phyloP scores from a whole-genome alignment of 2,888 invertebrate species.

The Hirtodrosophila histrioides region DNA sequence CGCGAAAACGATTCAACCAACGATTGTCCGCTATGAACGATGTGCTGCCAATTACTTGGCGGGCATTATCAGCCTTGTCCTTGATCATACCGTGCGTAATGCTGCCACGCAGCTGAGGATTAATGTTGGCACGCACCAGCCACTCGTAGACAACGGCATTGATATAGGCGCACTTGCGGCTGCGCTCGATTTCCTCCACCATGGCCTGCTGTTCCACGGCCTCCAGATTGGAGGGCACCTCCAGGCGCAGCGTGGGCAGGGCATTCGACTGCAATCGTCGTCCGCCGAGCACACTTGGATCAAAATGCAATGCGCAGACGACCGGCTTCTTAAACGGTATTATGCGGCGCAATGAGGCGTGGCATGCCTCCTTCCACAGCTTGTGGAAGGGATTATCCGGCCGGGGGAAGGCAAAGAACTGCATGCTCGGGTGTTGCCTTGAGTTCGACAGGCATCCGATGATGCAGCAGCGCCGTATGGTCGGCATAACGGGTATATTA shows the following conservation, averaged over 20 bases:
- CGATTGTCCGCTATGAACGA: slow-evolving; percentile 81
- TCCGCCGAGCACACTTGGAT: slow-evolving; percentile 80
- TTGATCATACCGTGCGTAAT: slow-evolving; percentile 83
- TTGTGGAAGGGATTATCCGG: slow-evolving; percentile 81
- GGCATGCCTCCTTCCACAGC: slow-evolving; percentile 83
- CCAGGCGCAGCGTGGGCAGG: slow-evolving; percentile 76
- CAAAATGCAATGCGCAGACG: slow-evolving; percentile 82
- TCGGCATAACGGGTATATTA: slow-evolving; percentile 74
- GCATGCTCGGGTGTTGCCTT: slow-evolving; percentile 80
- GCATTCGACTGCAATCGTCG: slow-evolving; percentile 80
- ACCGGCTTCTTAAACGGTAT: slow-evolving; percentile 82
- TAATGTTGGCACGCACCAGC: slow-evolving; percentile 81
- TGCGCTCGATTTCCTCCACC: slow-evolving; percentile 81
- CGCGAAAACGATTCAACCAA: slow-evolving; percentile 82
- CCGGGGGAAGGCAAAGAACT: slow-evolving; percentile 82
- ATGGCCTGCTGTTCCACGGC: slow-evolving; percentile 80
- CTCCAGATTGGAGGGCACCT: slow-evolving; percentile 80
- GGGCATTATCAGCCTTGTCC: slow-evolving; percentile 80
- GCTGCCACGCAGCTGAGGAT: slow-evolving; percentile 81
- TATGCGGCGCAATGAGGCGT: slow-evolving; percentile 82
- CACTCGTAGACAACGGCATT: slow-evolving; percentile 83
- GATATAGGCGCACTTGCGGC: slow-evolving; percentile 81
- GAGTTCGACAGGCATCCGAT: slow-evolving; percentile 82
- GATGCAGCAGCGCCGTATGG: slow-evolving; percentile 83
- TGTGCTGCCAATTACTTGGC: slow-evolving; percentile 78